These are phyloP conservation scores for Dasysyrphus tricinctus DNA, from an alignment of 2,888 invertebrate species.

Conservation along the genomic window DNA sequence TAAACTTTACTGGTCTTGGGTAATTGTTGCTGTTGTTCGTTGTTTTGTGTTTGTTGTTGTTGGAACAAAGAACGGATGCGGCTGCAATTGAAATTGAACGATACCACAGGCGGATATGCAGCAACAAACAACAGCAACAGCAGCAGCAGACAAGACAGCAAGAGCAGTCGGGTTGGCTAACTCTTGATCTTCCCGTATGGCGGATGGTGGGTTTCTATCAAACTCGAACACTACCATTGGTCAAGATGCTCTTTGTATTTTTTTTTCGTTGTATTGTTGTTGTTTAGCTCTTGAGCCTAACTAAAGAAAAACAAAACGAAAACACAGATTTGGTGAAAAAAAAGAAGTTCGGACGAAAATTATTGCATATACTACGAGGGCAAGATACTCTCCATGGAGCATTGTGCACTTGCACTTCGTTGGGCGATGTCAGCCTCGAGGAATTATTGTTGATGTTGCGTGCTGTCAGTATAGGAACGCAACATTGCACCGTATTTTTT, in stretches of 20 bases:
- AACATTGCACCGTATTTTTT: constrained; percentile 54
- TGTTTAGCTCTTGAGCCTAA: constrained; percentile 10
- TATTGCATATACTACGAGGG: constrained; percentile 55
- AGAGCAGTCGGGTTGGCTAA: constrained; percentile 74
- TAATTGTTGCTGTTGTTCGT: constrained; percentile 43
- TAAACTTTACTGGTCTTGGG: constrained; percentile 67
- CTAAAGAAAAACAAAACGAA: neutral
- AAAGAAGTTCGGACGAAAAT: constrained; percentile 55
- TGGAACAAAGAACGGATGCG: constrained; percentile 66
- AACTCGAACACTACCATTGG: constrained; percentile 64
- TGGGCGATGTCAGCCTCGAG: constrained; percentile 64
- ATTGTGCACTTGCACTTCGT: constrained; percentile 66
- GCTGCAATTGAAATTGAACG: constrained; percentile 75
- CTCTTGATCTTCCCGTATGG: constrained; percentile 61
- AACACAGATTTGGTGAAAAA: constrained; percentile 12
- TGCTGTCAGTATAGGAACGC: constrained; percentile 66
- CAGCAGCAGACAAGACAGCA: constrained; percentile 17
- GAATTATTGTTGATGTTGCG: constrained; percentile 70
- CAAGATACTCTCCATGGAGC: constrained; percentile 39
- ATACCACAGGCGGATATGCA: constrained; percentile 64
- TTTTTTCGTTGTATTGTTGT: constrained; percentile 12
- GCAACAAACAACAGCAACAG: constrained; percentile 39
- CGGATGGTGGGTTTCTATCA: constrained; percentile 60
- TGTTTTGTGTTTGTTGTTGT: neutral
- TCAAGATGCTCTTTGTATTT: constrained; percentile 42